A percentile compares a stretch with the other conserved stretches of the same genome.
phyloP scores from a whole-genome alignment of 2,888 invertebrate species.

The Globia sparganii region DNA sequence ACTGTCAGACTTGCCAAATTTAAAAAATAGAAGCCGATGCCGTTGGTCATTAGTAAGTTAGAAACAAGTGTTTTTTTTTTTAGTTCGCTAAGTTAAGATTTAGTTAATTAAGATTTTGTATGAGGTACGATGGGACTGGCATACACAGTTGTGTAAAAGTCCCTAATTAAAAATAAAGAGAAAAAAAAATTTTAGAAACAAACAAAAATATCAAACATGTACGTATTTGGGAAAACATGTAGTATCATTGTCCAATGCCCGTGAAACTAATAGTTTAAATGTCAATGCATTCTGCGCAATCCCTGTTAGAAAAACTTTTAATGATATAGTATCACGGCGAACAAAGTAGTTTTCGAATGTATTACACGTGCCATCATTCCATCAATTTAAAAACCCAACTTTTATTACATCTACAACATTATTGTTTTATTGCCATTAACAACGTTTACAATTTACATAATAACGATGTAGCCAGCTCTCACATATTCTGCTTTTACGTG shows the following conservation, averaged over 20 bases:
- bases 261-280: slow-evolving; percentile 54
- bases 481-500: slow-evolving; percentile 14
- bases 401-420: slow-evolving; percentile 30
- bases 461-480: slow-evolving; percentile 15
- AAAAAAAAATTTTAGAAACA: too few relatives aligned
- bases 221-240: slow-evolving; percentile 5
- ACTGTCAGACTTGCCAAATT: not conserved
- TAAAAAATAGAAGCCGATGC: not conserved
- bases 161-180: too few relatives aligned
- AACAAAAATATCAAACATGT: not conserved
- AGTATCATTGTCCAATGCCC: not conserved
- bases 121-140: too few relatives aligned
- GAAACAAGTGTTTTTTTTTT: too few relatives aligned
- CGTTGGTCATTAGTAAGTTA: not conserved
- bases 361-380: slow-evolving; percentile 66
- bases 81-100: too few relatives aligned
- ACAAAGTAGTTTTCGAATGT: slow-evolving; percentile 55
- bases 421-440: slow-evolving; percentile 32
- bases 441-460: slow-evolving; percentile 39
- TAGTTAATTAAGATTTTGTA: too few relatives aligned
- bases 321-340: slow-evolving; percentile 47
- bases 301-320: slow-evolving; percentile 66
- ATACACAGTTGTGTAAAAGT: too few relatives aligned
- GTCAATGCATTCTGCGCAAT: slow-evolving; percentile 41
- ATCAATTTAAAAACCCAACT: slow-evolving; percentile 62